A percentile compares a stretch with the other conserved stretches of the same genome.
phyloP scores from a whole-genome alignment of 1,140 invertebrate species.

The Doryteuthis pealeii region DNA sequence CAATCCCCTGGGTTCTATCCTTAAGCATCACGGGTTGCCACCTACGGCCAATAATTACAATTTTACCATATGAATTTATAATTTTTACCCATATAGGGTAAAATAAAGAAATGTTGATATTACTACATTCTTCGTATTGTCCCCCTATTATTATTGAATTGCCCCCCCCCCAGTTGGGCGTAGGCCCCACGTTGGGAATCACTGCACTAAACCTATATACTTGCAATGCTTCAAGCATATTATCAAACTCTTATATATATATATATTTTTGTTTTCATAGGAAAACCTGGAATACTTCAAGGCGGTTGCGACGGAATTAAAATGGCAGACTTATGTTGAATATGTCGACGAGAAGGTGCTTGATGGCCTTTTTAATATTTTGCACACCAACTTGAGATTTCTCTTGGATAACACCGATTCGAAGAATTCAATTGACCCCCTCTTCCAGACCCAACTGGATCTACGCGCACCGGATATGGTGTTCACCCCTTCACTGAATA shows the following conservation, averaged over 20 bases:
- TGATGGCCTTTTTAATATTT: constrained; percentile 77
- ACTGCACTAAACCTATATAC: too few relatives aligned
- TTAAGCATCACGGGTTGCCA: too few relatives aligned
- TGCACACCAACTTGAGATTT: constrained; percentile 76
- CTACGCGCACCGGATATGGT: constrained; percentile 74
- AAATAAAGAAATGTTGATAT: too few relatives aligned
- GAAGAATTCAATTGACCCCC: constrained; percentile 71
- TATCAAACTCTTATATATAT: too few relatives aligned
- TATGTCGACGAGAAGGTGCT: constrained; percentile 84
- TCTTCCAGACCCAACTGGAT: constrained; percentile 80
- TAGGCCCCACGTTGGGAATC: too few relatives aligned
- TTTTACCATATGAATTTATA: too few relatives aligned
- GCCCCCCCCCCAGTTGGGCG: too few relatives aligned
- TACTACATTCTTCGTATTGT: too few relatives aligned
- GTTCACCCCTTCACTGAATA: constrained; percentile 77
- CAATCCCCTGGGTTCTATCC: too few relatives aligned
- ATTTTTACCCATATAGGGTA: too few relatives aligned
- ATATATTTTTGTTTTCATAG: constrained; percentile 42
- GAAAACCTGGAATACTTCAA: constrained; percentile 81
- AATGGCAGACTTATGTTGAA: constrained; percentile 82
- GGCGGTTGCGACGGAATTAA: constrained; percentile 68
- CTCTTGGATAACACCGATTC: constrained; percentile 88
- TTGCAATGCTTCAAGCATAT: not conserved
- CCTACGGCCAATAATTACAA: too few relatives aligned
- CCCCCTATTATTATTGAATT: too few relatives aligned